phyloP scores from a whole-genome alignment of 1,140 invertebrate species.

The Pseudomyrmex concolor region DNA sequence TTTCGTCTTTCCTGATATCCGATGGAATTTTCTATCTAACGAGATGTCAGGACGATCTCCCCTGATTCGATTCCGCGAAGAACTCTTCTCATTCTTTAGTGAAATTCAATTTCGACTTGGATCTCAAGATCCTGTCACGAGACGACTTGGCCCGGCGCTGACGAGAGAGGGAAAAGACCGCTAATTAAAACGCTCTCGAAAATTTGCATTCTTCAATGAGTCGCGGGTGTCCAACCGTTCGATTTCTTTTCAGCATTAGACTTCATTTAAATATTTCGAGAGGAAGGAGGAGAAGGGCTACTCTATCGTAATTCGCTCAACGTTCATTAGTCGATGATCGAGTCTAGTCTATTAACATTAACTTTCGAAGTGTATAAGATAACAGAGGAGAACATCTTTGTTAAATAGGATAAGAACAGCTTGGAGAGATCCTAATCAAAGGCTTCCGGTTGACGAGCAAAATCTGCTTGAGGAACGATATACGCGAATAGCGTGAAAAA shows the following conservation, averaged over 20 bases:
- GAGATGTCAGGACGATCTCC: constrained; percentile 67
- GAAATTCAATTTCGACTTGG: constrained; percentile 73
- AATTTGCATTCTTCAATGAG: constrained; percentile 71
- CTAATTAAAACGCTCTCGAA: constrained; percentile 69
- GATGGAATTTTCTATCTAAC: constrained; percentile 72
- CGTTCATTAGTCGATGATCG: background rate
- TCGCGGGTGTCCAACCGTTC: constrained; percentile 6
- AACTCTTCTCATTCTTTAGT: constrained; percentile 72
- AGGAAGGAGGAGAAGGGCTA: background rate
- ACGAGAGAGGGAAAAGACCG: constrained; percentile 50
- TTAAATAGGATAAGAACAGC: background rate
- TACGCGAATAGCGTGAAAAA: background rate
- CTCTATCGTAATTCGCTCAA: background rate
- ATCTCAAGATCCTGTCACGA: constrained; percentile 66
- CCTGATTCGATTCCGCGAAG: constrained; percentile 72
- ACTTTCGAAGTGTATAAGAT: background rate
- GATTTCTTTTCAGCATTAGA: constrained; percentile 26
- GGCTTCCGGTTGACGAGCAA: background rate
- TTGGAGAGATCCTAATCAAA: background rate
- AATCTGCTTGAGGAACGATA: constrained; percentile 3
- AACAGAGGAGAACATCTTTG: background rate
- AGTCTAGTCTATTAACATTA: background rate
- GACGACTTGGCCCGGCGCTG: constrained; percentile 47
- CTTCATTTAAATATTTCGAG: constrained; percentile 46
- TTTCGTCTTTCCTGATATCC: constrained; percentile 68